These are phyloP conservation scores for Muntiacus reevesi DNA, from an alignment of 2,113 vertebrate species.

Conservation along the genomic window DNA sequence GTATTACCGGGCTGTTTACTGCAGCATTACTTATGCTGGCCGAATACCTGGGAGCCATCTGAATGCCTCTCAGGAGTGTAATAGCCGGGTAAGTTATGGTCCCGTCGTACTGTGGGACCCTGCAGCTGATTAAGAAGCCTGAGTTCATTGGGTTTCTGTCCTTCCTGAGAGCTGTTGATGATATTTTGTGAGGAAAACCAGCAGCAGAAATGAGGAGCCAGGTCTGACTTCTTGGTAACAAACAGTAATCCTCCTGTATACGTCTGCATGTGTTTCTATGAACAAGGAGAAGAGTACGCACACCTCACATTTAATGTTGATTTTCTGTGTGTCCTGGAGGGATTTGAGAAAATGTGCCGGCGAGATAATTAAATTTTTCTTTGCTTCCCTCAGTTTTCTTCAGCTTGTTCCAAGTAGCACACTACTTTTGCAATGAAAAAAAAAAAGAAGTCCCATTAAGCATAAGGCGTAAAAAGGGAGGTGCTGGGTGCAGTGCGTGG, in stretches of 20 bases:
- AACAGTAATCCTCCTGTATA: neutral
- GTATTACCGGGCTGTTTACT: neutral
- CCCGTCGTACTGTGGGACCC: accelerated
- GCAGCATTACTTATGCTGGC: neutral
- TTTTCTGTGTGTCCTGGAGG: neutral
- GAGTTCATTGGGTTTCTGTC: neutral
- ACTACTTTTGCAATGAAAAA: neutral
- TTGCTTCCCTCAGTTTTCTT: neutral
- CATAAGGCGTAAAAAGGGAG: neutral
- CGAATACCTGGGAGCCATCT: neutral
- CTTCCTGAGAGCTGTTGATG: neutral
- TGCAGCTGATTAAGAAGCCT: neutral
- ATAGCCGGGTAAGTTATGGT: accelerated
- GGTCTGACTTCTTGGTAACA: neutral
- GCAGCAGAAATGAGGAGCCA: neutral
- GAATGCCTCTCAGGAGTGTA: neutral
- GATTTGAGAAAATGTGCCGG: neutral
- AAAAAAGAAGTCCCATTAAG: neutral
- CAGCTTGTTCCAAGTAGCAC: neutral
- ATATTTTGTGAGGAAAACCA: neutral
- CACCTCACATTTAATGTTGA: neutral
- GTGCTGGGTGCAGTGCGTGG: accelerated
- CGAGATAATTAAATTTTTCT: neutral
- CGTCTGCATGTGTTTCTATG: neutral
- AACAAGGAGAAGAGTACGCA: neutral